Evolutionary conservation across 2,797 vertebrate genomes (phyloP).

Genomic region (Lepus townsendii): DNA sequence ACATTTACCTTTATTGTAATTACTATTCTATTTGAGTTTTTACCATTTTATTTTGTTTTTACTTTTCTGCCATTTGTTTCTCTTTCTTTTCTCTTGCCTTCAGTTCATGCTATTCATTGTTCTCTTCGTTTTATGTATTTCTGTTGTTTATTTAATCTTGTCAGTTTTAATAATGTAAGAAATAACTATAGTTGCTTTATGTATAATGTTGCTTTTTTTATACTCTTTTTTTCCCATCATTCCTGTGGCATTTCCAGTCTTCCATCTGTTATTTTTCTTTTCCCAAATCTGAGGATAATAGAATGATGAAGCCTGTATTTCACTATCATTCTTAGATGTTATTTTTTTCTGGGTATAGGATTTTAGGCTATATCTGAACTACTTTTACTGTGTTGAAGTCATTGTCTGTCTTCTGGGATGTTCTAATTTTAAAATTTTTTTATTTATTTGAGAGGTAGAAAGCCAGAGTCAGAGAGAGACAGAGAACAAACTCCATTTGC

Average conservation of each 20-base stretch:
- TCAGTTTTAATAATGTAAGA: constrained; percentile 17
- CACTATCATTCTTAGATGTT: not conserved
- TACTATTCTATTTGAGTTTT: not conserved
- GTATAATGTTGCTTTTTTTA: constrained; percentile 37
- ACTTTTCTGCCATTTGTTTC: not conserved
- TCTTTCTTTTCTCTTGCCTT: constrained; percentile 22
- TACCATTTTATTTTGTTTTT: constrained; percentile 12
- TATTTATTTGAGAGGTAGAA: not conserved
- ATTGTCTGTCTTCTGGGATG: not conserved
- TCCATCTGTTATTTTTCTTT: not conserved
- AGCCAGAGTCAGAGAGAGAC: no score
- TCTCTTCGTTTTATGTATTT: not conserved
- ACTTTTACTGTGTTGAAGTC: constrained; percentile 3
- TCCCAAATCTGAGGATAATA: not conserved
- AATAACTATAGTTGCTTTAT: constrained; percentile 42
- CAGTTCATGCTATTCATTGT: not conserved
- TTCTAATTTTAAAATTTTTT: not conserved
- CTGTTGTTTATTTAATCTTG: not conserved
- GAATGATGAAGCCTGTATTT: constrained; percentile 6
- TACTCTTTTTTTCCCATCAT: not conserved
- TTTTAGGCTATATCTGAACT: constrained; percentile 1
- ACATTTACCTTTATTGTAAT: constrained; percentile 3
- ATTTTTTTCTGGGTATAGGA: constrained; percentile 33
- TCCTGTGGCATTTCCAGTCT: constrained; percentile 39
- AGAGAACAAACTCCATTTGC: no score